Conservation (phyloP, 2,113 vertebrate species). For the Varanus salvator region DNA sequence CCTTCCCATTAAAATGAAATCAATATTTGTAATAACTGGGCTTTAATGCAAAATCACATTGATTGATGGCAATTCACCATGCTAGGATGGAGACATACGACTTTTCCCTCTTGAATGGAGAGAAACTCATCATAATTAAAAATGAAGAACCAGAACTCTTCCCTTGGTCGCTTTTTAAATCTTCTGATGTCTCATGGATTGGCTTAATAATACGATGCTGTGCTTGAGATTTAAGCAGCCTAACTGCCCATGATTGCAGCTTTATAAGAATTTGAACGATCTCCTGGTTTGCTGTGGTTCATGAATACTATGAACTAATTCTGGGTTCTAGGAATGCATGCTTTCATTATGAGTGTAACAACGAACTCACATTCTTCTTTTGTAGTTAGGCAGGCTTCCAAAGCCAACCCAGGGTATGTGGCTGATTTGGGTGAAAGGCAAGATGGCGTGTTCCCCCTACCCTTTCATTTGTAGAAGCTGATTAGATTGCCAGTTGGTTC, state of each 20-base stretch:
- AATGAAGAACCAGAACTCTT: neutral
- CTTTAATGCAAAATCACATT: neutral
- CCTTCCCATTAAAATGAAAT: neutral
- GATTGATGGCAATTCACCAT: neutral
- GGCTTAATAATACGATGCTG: neutral
- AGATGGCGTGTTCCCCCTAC: neutral
- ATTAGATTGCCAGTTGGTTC: too few species aligned
- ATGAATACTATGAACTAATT: neutral
- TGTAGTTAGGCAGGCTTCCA: neutral
- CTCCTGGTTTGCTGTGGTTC: neutral
- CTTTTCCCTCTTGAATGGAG: neutral
- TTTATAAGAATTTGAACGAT: neutral
- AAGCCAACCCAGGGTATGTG: neutral
- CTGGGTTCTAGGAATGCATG: too few species aligned
- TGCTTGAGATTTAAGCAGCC: neutral
- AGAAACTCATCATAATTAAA: neutral
- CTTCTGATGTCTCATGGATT: neutral
- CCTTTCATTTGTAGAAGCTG: neutral
- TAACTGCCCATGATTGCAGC: neutral
- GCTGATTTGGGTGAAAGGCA: neutral
- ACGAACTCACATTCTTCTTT: neutral
- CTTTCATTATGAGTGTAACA: neutral
- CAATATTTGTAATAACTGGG: neutral
- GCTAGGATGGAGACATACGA: neutral
- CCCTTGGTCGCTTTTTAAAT: neutral